A percentile compares a stretch with the other conserved stretches of the same genome.
Evolutionary conservation across 2,888 invertebrate genomes (phyloP).

Genomic region (Athalia rosae): DNA sequence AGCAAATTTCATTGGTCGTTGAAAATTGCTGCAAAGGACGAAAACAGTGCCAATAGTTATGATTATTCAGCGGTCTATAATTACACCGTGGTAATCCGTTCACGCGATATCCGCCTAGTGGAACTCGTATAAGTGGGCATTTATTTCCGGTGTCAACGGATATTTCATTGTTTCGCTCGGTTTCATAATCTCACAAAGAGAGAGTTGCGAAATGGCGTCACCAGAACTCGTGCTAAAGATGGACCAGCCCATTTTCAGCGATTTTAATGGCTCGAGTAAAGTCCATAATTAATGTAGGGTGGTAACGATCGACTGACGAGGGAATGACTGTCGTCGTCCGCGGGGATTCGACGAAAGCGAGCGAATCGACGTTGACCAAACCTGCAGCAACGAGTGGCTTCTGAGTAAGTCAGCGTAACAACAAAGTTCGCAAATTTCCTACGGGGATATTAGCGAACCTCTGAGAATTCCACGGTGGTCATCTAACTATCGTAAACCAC

Average conservation of each 20-base stretch:
- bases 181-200: background rate
- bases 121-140: background rate
- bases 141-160: background rate
- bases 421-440: slow-evolving; percentile 14
- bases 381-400: background rate
- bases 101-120: slow-evolving; percentile 5
- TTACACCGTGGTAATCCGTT: background rate
- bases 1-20: slow-evolving; percentile 2
- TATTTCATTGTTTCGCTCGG: background rate
- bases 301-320: slow-evolving; percentile 1
- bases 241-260: background rate
- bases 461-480: slow-evolving; percentile 21
- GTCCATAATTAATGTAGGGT: background rate
- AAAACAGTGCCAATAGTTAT: background rate
- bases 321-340: background rate
- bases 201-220: background rate
- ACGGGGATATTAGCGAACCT: background rate
- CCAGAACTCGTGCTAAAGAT: background rate
- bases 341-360: slow-evolving; percentile 18
- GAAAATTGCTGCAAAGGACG: slow-evolving; percentile 1
- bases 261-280: background rate
- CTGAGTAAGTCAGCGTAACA: slow-evolving; percentile 26
- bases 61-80: slow-evolving; percentile 27
- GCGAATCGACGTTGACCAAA: slow-evolving; percentile 10
- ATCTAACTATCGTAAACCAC: slow-evolving; percentile 20